These are phyloP conservation scores for Setophaga coronata DNA, from an alignment of 2,113 vertebrate genomes.

Conservation along the genomic window DNA sequence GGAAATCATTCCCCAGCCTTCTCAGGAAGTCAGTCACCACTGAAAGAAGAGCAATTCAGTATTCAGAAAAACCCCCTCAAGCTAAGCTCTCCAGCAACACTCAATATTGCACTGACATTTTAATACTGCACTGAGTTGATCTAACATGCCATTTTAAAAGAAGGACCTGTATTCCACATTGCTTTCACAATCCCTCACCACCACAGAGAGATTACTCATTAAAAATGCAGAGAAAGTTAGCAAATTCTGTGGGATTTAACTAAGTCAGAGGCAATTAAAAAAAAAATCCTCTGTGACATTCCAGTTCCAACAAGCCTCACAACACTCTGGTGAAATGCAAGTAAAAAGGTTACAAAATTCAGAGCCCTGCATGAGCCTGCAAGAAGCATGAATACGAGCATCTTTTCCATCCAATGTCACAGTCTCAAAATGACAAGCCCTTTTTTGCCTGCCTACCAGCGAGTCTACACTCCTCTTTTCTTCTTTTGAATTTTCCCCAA, in stretches of 20 bases:
- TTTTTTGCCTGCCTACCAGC: slow-evolving; percentile 26
- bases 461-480: slow-evolving; percentile 28
- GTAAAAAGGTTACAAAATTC: neutral
- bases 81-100: neutral
- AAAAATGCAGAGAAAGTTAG: neutral
- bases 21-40: neutral
- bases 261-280: neutral
- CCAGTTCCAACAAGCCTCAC: neutral
- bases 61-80: neutral
- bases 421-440: slow-evolving; percentile 42
- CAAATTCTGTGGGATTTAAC: neutral
- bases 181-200: neutral
- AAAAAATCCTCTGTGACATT: neutral
- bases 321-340: neutral
- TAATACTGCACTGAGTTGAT: neutral
- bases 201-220: neutral
- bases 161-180: neutral
- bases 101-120: slow-evolving; percentile 1
- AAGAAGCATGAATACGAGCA: neutral
- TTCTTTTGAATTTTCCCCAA: slow-evolving; percentile 69
- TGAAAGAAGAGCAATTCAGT: neutral
- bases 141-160: neutral
- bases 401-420: slow-evolving; percentile 26
- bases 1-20: neutral
- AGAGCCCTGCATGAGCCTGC: neutral